Evolutionary conservation across 2,797 vertebrate genomes (phyloP), one percentile per base, ranked within the genome.

Genomic region (Benthosema pterotum): DNA sequence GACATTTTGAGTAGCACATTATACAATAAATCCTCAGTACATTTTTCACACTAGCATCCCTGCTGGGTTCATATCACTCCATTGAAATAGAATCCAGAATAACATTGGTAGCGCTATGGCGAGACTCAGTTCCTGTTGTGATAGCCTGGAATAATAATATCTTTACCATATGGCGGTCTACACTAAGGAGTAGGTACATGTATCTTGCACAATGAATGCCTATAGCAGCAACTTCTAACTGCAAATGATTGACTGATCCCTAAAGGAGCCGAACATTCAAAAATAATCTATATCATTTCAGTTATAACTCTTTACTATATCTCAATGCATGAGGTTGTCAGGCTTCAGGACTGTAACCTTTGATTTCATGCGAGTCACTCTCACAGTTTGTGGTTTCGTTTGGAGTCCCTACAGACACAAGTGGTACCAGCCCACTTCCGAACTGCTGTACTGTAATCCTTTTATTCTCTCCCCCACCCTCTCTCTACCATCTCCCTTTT

Each of bases 51-150:
- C 13, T 46, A 46, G n/a, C 5, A 46, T 60, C 47, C 11, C 51
- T 19, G 12, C 19, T 28, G 28, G 70, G 57, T 63, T 74, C 50
- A 69, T 19, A 58, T 52, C 45, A 38, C 15, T 48, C 6, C 32
- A 46, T 48, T 71, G 64, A 68, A 79, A 80, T 49, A 66, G 59
- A 65, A 82, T 46, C 78, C 66, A 74, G 65, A 59, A 69, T 28
- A 54, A 15, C 52, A 32, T 38, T 66, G 57, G 17, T 9, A 62
- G 18, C 5, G 16, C 43, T 49, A 49, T 70, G 60, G 53, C 64
- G 47, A 51, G 65, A 60, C 67, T 79, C 52, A 54, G 47, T 81
- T 69, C 19, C 69, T 77, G 72, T 73, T 80, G 58, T 74, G 60
- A 68, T 69, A 83, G 75, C 75, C 5, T 45, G 22, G 0, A 63